Evolutionary conservation across 2,888 invertebrate genomes (phyloP), one percentile per base, ranked within the genome.

Genomic region (Aelia acuminata): DNA sequence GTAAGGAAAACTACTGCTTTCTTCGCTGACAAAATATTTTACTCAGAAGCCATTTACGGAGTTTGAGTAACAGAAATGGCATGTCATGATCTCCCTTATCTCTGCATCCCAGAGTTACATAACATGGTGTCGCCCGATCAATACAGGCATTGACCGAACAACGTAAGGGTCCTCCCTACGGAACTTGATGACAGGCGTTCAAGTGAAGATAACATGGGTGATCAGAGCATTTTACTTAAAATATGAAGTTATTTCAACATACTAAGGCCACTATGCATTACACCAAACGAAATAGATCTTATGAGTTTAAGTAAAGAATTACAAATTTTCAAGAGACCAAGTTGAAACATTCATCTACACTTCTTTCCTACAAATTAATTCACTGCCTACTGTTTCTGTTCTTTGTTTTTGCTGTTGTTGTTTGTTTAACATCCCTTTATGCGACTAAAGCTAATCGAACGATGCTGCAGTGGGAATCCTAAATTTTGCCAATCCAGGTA

Each of bases 1-100:
- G 4, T 43, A 43, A 43, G 43, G 10, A 10, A 10, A 4, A 43
- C 43, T 43, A 10, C 10, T 43, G 43, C 4, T 43, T 43, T 43
- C 43, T 7, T 7, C 1, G 53, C n/a, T n/a, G 53, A 13, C 57
- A 13, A 57, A 57, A 26, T 57, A 35, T 70, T 70, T 31, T 22
- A n/a, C 31, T 35, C 18, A 5, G 1, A 8, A 70, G 18, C 31
- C 7, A 35, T 35, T 26, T 35, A 35, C 7, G 63, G 35, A 26
- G 35, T 15, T 1, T 18, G 63, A 35, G 31, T 70, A 26, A 35
- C 63, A 35, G 35, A 35, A 15, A 70, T 70, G 63, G 31, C 63
- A 70, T 70, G 31, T 70, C 63, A 70, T 7, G 35, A 57, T 26
- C 63, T 70, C 63, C n/a, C n/a, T 70, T 70, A 70, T 70, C 63